These are phyloP conservation scores for Aporrectodea caliginosa DNA, from an alignment of 1,140 invertebrate genomes.

Conservation along the genomic window DNA sequence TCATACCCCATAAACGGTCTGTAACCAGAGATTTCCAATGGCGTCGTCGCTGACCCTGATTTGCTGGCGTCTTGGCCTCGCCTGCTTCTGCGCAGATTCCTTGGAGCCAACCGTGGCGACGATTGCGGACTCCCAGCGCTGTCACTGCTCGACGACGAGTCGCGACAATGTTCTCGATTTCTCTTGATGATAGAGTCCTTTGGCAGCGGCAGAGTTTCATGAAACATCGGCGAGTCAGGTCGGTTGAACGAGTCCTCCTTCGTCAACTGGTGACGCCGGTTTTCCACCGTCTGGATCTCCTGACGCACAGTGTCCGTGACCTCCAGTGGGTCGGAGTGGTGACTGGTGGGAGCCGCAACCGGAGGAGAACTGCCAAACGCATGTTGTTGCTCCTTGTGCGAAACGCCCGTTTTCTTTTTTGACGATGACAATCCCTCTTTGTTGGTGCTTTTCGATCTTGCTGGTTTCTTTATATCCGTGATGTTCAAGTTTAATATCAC, in stretches of 20 bases:
- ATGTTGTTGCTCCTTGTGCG: neutral
- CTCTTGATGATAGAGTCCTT: conserved; percentile 14
- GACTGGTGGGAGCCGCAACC: neutral
- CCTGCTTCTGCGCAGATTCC: neutral
- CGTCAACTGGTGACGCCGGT: neutral
- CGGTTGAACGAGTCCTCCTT: conserved; percentile 18
- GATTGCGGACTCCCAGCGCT: neutral
- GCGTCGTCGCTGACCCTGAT: neutral
- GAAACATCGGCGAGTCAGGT: conserved; percentile 15
- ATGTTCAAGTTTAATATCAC: neutral
- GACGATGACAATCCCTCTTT: neutral
- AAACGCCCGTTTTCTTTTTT: neutral
- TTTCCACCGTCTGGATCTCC: neutral
- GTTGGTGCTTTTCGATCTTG: neutral
- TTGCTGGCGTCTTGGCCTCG: neutral
- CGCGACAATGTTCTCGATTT: conserved; percentile 1
- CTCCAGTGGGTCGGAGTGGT: neutral
- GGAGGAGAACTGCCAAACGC: neutral
- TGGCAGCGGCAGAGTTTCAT: conserved; percentile 16
- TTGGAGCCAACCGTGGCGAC: neutral
- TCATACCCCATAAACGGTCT: neutral
- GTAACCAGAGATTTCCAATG: neutral
- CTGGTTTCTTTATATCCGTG: neutral
- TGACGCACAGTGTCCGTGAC: neutral
- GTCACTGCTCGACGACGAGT: conserved; percentile 11